phyloP scores from a whole-genome alignment of 92 coral and sea anemone species.

The Scolanthus callimorphus region DNA sequence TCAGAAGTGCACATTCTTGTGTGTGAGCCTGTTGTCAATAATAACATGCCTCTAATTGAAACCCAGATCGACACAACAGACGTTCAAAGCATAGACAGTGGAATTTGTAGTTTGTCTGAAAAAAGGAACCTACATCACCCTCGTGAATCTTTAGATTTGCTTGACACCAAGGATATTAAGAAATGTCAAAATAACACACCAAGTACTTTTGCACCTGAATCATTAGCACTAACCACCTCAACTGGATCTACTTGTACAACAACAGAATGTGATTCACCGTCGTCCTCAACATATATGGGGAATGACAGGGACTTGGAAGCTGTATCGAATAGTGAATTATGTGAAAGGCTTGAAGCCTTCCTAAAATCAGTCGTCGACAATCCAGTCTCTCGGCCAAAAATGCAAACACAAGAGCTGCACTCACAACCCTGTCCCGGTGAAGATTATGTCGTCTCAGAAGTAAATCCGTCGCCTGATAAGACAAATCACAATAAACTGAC shows the following conservation, averaged over 20 bases:
- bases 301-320: neutral
- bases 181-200: too few species aligned
- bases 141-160: too few species aligned
- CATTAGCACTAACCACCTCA: too few species aligned
- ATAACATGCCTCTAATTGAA: neutral
- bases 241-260: too few species aligned
- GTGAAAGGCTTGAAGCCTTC: too few species aligned
- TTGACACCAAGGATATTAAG: neutral
- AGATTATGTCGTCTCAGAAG: neutral
- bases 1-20: constrained; percentile 74
- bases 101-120: too few species aligned
- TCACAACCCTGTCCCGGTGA: neutral
- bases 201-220: too few species aligned
- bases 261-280: neutral
- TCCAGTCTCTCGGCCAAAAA: too few species aligned
- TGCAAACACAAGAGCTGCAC: neutral
- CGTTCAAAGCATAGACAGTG: too few species aligned
- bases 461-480: neutral
- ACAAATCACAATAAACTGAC: neutral
- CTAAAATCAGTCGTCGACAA: too few species aligned
- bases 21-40: constrained; percentile 47
- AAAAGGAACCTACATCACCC: too few species aligned
- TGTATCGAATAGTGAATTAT: neutral
- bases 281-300: neutral
- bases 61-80: too few species aligned